A percentile compares a stretch with the other conserved stretches of the same genome.
Conservation (phyloP, 2,888 invertebrate genomes). For the Timandra comae region DNA sequence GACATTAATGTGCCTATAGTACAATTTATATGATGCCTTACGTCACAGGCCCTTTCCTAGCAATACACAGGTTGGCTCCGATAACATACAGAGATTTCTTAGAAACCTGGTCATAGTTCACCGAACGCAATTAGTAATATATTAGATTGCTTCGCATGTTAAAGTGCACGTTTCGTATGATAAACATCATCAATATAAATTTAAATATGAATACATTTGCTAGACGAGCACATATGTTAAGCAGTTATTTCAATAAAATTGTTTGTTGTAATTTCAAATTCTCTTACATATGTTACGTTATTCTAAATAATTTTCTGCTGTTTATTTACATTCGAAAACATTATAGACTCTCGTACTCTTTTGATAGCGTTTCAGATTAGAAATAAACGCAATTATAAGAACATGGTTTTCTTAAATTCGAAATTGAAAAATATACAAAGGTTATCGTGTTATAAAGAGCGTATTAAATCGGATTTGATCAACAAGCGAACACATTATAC, state of each 20-base stretch:
- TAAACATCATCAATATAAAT: too few relatives aligned
- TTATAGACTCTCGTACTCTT: too few relatives aligned
- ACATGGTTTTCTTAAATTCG: slow-evolving; percentile 15
- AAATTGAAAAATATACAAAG: slow-evolving; percentile 18
- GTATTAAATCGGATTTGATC: slow-evolving; percentile 38
- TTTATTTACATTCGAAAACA: too few relatives aligned
- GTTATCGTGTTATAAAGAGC: slow-evolving; percentile 34
- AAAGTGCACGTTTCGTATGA: too few relatives aligned
- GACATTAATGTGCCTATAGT: slow-evolving; percentile 75
- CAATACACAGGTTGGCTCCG: slow-evolving; percentile 49
- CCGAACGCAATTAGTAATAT: slow-evolving; percentile 34
- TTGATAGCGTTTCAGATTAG: background rate
- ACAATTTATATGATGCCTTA: slow-evolving; percentile 74
- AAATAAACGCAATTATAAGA: slow-evolving; percentile 9
- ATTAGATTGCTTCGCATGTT: background rate
- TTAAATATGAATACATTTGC: too few relatives aligned
- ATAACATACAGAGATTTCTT: slow-evolving; percentile 40
- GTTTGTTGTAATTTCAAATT: too few relatives aligned
- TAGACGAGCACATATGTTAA: background rate
- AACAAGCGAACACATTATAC: slow-evolving; percentile 32
- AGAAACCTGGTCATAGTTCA: slow-evolving; percentile 43
- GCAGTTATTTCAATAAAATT: too few relatives aligned
- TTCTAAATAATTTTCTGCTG: too few relatives aligned
- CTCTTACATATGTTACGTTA: too few relatives aligned
- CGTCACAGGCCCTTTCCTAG: slow-evolving; percentile 64